A percentile compares a stretch with the other conserved stretches of the same genome.
Conservation (phyloP, 2,797 vertebrate species). For the Nannoperca australis region DNA sequence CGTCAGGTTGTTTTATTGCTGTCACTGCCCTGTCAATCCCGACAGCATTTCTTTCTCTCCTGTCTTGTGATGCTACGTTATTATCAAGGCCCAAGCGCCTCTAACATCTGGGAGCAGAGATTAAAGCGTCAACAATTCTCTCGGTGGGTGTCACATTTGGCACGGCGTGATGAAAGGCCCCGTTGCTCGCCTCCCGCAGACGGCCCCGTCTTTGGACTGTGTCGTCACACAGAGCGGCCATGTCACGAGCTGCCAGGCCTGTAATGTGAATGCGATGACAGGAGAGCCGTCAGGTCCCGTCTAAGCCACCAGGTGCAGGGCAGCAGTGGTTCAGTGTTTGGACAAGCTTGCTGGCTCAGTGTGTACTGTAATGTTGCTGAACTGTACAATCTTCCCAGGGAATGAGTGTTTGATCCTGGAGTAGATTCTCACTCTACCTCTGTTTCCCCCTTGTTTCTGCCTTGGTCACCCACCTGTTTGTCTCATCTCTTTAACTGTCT, state of each 20-base stretch:
- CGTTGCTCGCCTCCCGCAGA: slow-evolving; percentile 48
- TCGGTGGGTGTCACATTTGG: slow-evolving; percentile 56
- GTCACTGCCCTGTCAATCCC: slow-evolving; percentile 27
- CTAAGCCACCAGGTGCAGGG: slow-evolving; percentile 69
- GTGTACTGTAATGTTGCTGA: slow-evolving; percentile 34
- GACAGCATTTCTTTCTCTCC: slow-evolving; percentile 23
- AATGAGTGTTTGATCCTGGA: slow-evolving; percentile 45
- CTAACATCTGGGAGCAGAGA: slow-evolving; percentile 67
- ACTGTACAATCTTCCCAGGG: slow-evolving; percentile 34
- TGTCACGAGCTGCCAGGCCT: slow-evolving; percentile 61
- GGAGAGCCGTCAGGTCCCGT: slow-evolving; percentile 46
- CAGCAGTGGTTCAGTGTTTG: slow-evolving; percentile 55
- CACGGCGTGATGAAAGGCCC: slow-evolving; percentile 65
- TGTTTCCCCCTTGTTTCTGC: slow-evolving; percentile 10
- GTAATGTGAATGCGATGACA: slow-evolving; percentile 82
- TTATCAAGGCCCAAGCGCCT: slow-evolving; percentile 38
- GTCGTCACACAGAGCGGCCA: slow-evolving; percentile 56
- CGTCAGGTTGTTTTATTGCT: slow-evolving; percentile 27
- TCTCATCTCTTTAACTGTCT: slow-evolving; percentile 32
- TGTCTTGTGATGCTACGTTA: slow-evolving; percentile 22
- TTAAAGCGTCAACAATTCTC: slow-evolving; percentile 63
- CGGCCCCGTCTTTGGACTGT: slow-evolving; percentile 33
- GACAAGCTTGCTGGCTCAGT: slow-evolving; percentile 40
- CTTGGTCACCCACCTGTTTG: slow-evolving; percentile 22
- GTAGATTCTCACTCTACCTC: slow-evolving; percentile 22